Evolutionary conservation across 2,797 vertebrate genomes (phyloP).

Genomic region (Coregonus sp.): DNA sequence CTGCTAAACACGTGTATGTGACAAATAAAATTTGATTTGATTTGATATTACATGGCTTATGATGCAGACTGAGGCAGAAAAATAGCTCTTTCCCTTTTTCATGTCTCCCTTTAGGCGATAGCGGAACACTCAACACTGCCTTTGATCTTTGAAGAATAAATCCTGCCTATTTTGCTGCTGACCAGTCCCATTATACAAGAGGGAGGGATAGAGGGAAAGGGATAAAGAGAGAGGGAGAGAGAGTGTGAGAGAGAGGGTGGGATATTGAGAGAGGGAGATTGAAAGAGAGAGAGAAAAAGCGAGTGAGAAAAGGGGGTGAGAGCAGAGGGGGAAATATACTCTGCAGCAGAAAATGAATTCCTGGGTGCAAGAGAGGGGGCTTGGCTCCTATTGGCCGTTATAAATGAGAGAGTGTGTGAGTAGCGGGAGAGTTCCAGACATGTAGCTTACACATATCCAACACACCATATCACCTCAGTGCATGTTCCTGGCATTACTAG

Average conservation of each 20-base stretch:
- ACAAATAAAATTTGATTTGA: too few relatives aligned
- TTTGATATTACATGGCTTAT: neutral
- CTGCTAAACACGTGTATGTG: too few relatives aligned
- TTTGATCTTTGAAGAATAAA: constrained; percentile 42
- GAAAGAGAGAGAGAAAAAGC: neutral
- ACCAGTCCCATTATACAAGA: constrained; percentile 29
- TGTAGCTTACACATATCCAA: neutral
- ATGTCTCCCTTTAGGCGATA: constrained; percentile 15
- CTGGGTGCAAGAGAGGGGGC: neutral
- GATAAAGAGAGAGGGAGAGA: neutral
- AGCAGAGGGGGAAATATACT: neutral
- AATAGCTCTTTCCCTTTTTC: neutral
- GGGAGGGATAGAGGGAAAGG: neutral
- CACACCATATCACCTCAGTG: neutral
- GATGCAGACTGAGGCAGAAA: neutral
- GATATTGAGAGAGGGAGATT: neutral
- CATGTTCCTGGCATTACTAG: neutral
- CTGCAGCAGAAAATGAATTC: neutral
- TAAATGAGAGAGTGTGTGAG: neutral
- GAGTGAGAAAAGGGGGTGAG: neutral
- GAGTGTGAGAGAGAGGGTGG: neutral
- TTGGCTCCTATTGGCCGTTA: constrained; percentile 6
- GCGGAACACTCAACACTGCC: constrained; percentile 44
- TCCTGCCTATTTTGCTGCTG: constrained; percentile 33
- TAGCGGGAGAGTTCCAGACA: neutral